These are phyloP conservation scores for Procambarus virginalis DNA, from an alignment of 1,140 invertebrate genomes.

Conservation along the genomic window DNA sequence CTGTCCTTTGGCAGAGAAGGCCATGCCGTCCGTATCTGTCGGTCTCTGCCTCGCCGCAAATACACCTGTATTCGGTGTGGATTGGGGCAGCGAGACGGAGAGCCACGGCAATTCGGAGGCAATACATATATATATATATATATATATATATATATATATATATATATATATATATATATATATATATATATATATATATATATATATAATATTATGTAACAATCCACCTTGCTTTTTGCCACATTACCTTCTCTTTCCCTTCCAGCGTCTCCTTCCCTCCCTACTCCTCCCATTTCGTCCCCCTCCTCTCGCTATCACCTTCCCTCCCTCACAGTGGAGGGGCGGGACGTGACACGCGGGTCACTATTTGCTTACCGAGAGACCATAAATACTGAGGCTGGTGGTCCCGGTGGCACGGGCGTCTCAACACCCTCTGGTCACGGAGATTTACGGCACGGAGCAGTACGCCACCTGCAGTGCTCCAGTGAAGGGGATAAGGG, in stretches of 20 bases:
- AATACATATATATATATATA: not conserved
- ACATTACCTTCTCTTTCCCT: not conserved
- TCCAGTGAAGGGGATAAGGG: not conserved
- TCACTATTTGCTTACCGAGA: conserved; percentile 6
- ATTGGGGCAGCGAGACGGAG: no score
- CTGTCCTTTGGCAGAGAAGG: no score
- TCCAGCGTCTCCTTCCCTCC: not conserved
- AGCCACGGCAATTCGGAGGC: no score
- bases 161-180: conserved; percentile 10
- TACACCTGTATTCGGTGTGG: no score
- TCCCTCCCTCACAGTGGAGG: not conserved
- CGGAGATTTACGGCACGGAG: not conserved
- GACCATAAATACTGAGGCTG: conserved; percentile 22
- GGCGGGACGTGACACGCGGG: not conserved
- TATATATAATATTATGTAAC: not conserved
- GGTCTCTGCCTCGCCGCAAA: no score
- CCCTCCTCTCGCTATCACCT: not conserved
- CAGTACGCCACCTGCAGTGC: conserved; percentile 20
- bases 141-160: conserved; percentile 6
- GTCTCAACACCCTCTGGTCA: conserved; percentile 33
- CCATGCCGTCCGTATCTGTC: no score
- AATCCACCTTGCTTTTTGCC: not conserved
- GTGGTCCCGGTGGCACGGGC: conserved; percentile 5
- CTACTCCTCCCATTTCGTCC: not conserved
- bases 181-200: no score